Conservation (phyloP, 2,888 invertebrate species). For the Amphipyra tragopoginis region DNA sequence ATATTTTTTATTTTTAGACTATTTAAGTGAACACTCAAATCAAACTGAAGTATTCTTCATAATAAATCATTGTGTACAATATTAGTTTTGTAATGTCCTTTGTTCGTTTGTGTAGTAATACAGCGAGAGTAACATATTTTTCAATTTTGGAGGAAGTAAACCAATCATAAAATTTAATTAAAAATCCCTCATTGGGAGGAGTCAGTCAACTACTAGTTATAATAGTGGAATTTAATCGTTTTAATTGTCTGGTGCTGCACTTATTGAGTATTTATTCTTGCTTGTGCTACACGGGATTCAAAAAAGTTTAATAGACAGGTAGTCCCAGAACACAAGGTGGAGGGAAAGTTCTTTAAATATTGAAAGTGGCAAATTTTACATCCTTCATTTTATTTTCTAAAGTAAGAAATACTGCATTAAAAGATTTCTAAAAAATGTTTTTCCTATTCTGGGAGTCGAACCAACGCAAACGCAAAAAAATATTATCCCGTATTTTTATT, state of each 20-base stretch:
- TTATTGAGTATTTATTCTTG: constrained; percentile 1
- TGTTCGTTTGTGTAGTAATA: constrained; percentile 23
- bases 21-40: constrained; percentile 61
- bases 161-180: not conserved
- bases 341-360: no score
- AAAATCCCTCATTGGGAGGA: not conserved
- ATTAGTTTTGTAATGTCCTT: constrained; percentile 40
- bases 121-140: constrained; percentile 22
- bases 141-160: constrained; percentile 7
- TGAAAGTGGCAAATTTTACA: no score
- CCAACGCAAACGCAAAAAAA: no score
- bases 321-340: no score
- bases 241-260: constrained; percentile 15
- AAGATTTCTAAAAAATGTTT: no score
- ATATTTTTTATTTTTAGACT: constrained; percentile 51
- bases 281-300: constrained; percentile 7
- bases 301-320: no score
- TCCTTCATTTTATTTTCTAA: no score
- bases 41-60: constrained; percentile 64
- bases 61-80: constrained; percentile 49
- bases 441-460: no score
- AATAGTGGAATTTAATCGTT: constrained; percentile 17
- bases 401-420: no score
- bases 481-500: no score
- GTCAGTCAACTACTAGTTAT: constrained; percentile 3